Conservation (phyloP, 2,888 invertebrate species). For the Uloborus plumipes region DNA sequence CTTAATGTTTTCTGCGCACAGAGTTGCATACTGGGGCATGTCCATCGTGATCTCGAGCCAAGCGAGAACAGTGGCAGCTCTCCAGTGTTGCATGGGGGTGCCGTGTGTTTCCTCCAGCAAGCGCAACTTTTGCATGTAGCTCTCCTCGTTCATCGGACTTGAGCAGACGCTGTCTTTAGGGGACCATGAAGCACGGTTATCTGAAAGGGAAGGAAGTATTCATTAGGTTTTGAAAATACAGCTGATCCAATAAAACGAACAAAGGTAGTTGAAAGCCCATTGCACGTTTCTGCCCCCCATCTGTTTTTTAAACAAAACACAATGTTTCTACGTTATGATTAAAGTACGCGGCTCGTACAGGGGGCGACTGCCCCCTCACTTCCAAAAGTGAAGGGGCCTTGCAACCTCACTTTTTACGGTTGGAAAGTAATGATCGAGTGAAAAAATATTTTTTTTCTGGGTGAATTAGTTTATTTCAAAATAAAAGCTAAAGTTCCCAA, state of each 20-base stretch:
- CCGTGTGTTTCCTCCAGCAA: slow-evolving; percentile 82
- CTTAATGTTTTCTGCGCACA: slow-evolving; percentile 93
- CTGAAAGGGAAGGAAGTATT: not conserved
- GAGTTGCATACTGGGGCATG: slow-evolving; percentile 92
- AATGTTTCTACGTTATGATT: too few relatives aligned
- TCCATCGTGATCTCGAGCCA: slow-evolving; percentile 95
- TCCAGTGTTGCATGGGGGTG: slow-evolving; percentile 89
- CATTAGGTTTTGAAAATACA: not conserved
- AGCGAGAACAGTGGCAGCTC: slow-evolving; percentile 91
- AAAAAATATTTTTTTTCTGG: too few relatives aligned
- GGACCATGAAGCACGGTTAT: slow-evolving; percentile 75
- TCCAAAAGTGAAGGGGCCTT: too few relatives aligned
- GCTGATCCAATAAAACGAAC: not conserved
- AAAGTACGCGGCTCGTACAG: too few relatives aligned
- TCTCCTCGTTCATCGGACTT: slow-evolving; percentile 76
- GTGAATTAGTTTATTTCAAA: too few relatives aligned
- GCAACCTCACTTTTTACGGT: too few relatives aligned
- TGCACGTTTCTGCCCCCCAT: too few relatives aligned
- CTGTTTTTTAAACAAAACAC: too few relatives aligned
- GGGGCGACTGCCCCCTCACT: too few relatives aligned
- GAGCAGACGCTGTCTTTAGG: slow-evolving; percentile 72
- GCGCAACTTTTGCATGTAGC: slow-evolving; percentile 83
- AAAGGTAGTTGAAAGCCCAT: too few relatives aligned
- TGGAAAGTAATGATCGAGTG: too few relatives aligned
- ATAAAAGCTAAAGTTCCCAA: too few relatives aligned